These are phyloP conservation scores for Marisa cornuarietis DNA, from an alignment of 1,140 invertebrate species.

Conservation along the genomic window DNA sequence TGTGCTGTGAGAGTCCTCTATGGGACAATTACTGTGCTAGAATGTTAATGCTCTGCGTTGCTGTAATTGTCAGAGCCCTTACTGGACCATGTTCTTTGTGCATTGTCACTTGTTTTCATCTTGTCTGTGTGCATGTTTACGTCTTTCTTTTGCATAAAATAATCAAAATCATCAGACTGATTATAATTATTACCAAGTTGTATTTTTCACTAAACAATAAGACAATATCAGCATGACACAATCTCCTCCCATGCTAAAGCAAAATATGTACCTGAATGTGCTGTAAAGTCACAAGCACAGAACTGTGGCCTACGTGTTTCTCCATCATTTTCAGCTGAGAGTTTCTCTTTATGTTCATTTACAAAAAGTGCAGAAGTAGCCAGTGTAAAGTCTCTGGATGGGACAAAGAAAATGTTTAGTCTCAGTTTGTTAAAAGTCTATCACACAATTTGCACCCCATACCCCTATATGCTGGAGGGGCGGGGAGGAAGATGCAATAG, in stretches of 20 bases:
- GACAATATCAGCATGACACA: too few relatives aligned
- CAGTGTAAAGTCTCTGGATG: conserved; percentile 12
- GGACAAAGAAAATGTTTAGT: not conserved
- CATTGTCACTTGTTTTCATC: not conserved
- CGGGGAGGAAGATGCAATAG: too few relatives aligned
- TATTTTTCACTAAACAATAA: not conserved
- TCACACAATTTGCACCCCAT: too few relatives aligned
- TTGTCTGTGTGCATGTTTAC: not conserved
- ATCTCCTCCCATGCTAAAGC: too few relatives aligned
- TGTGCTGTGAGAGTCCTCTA: too few relatives aligned
- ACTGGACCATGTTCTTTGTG: not conserved
- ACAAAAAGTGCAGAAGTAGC: not conserved
- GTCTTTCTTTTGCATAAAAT: not conserved
- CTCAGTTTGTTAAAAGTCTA: too few relatives aligned
- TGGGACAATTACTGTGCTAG: too few relatives aligned
- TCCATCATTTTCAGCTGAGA: not conserved
- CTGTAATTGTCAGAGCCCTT: not conserved
- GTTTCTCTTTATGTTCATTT: not conserved
- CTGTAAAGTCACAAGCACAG: conserved; percentile 12
- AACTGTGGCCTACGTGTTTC: conserved; percentile 5
- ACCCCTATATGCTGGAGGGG: too few relatives aligned
- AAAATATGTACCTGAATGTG: conserved; percentile 17
- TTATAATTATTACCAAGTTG: too few relatives aligned
- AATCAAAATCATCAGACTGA: not conserved
- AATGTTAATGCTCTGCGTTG: too few relatives aligned